Evolutionary conservation across 1,140 invertebrate species (phyloP).

Genomic region (Scaptomyza montana): DNA sequence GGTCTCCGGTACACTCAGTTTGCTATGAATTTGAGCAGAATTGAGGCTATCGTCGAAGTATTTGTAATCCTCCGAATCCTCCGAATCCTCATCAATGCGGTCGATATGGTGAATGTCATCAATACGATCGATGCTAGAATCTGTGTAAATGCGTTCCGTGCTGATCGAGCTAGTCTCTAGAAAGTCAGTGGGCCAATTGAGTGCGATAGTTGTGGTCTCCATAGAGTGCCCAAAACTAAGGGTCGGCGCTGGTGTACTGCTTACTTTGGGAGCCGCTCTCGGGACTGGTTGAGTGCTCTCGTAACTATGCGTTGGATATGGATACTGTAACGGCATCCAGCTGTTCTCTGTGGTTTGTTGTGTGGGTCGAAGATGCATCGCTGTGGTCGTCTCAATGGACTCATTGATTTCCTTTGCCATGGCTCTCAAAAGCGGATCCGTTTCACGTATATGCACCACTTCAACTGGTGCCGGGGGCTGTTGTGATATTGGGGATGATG

Average conservation of each 20-base stretch:
- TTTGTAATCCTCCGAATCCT: slow-evolving; percentile 72
- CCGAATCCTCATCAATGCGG: slow-evolving; percentile 49
- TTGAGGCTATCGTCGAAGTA: slow-evolving; percentile 57
- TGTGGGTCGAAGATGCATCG: neutral
- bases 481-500: slow-evolving; percentile 2
- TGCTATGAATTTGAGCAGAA: slow-evolving; percentile 65
- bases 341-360: slow-evolving; percentile 50
- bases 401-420: slow-evolving; percentile 70
- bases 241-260: slow-evolving; percentile 30
- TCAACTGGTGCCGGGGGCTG: slow-evolving; percentile 32
- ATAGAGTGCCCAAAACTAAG: slow-evolving; percentile 7
- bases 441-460: slow-evolving; percentile 39
- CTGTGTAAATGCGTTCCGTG: slow-evolving; percentile 30
- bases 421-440: slow-evolving; percentile 45
- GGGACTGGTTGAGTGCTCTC: slow-evolving; percentile 57
- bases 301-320: slow-evolving; percentile 53
- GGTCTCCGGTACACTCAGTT: slow-evolving; percentile 64
- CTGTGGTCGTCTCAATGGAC: slow-evolving; percentile 58
- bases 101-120: slow-evolving; percentile 52
- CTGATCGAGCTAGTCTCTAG: slow-evolving; percentile 41
- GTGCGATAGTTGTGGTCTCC: slow-evolving; percentile 48
- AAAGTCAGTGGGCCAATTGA: slow-evolving; percentile 77
- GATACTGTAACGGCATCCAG: slow-evolving; percentile 69
- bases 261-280: neutral
- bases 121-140: slow-evolving; percentile 28